phyloP scores from a whole-genome alignment of 2,888 invertebrate species.

The Cremastinae sp. region DNA sequence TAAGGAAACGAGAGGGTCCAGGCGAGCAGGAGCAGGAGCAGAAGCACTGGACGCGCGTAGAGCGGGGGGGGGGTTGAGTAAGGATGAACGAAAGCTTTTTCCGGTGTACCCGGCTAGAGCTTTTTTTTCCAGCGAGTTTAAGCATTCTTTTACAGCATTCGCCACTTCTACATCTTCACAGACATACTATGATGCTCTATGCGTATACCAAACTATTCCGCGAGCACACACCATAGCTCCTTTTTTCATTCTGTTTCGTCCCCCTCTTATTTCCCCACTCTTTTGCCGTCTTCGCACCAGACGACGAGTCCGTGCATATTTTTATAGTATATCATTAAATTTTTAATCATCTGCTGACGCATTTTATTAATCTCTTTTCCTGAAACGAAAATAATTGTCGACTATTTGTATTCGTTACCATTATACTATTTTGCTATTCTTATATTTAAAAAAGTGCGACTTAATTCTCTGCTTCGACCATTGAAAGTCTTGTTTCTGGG shows the following conservation, averaged over 20 bases:
- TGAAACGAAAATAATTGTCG: no score
- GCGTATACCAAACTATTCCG: slow-evolving; percentile 26
- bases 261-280: not conserved
- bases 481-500: no score
- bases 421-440: no score
- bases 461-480: no score
- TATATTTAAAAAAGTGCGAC: no score
- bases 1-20: not conserved
- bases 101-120: not conserved
- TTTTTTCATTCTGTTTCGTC: slow-evolving; percentile 14
- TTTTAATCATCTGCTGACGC: slow-evolving; percentile 69
- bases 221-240: not conserved
- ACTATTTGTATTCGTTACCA: no score
- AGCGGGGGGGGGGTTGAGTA: no score
- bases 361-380: slow-evolving; percentile 31
- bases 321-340: slow-evolving; percentile 74
- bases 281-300: not conserved
- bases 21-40: no score
- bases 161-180: not conserved
- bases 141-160: not conserved
- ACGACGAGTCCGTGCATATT: slow-evolving; percentile 62
- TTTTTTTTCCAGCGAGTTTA: slow-evolving; percentile 10
- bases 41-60: no score
- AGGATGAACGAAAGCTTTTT: slow-evolving; percentile 12
- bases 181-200: not conserved